Evolutionary conservation across 2,888 invertebrate genomes (phyloP).

Genomic region (Chloroclysta siterata): DNA sequence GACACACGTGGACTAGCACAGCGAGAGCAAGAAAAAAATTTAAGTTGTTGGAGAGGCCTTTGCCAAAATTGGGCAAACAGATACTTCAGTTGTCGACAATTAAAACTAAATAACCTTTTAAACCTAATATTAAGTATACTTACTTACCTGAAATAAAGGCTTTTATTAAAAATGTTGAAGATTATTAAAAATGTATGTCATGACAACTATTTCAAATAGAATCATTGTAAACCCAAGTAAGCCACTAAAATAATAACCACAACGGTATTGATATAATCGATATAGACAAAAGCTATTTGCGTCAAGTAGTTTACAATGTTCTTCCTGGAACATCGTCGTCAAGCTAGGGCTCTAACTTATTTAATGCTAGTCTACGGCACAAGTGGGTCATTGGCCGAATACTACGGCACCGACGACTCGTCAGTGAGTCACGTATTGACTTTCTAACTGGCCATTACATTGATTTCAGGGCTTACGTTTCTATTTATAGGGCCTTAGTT

Average conservation of each 20-base stretch:
- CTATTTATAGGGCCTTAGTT: slow-evolving; percentile 35
- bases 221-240: too few relatives aligned
- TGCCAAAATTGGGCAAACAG: too few relatives aligned
- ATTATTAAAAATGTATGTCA: too few relatives aligned
- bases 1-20: too few relatives aligned
- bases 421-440: slow-evolving; percentile 67
- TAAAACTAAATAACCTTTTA: too few relatives aligned
- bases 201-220: too few relatives aligned
- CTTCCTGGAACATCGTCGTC: slow-evolving; percentile 6
- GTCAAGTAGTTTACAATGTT: slow-evolving; percentile 9
- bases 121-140: too few relatives aligned
- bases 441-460: slow-evolving; percentile 60
- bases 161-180: too few relatives aligned
- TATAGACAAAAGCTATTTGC: slow-evolving; percentile 15
- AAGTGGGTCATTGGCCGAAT: slow-evolving; percentile 81
- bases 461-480: slow-evolving; percentile 48
- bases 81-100: too few relatives aligned
- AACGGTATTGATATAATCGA: slow-evolving; percentile 7
- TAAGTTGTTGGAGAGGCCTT: too few relatives aligned
- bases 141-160: too few relatives aligned
- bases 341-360: slow-evolving; percentile 36
- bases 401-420: slow-evolving; percentile 51
- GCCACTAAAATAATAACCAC: neutral
- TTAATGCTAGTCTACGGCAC: slow-evolving; percentile 54
- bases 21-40: too few relatives aligned